These are phyloP conservation scores for Petrocephalus microphthalmus DNA, from an alignment of 2,113 vertebrate genomes.

Conservation along the genomic window DNA sequence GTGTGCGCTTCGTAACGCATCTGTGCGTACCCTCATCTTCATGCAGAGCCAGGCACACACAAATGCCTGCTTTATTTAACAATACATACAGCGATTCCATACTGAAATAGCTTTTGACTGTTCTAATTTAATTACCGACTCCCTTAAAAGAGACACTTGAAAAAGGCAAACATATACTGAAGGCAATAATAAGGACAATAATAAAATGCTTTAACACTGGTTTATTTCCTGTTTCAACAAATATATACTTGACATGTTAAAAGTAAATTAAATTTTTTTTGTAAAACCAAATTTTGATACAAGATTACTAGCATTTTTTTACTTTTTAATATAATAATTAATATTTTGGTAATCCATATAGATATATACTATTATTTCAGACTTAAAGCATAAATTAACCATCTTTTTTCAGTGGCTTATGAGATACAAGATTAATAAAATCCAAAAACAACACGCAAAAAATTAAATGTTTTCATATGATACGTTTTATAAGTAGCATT, in stretches of 20 bases:
- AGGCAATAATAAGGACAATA: not conserved
- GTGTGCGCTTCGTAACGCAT: not conserved
- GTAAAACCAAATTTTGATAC: not conserved
- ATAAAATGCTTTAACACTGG: not conserved
- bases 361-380: not conserved
- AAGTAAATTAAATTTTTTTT: not conserved
- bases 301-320: not conserved
- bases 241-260: not conserved
- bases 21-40: not conserved
- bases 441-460: not conserved
- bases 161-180: not conserved
- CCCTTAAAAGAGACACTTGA: not conserved
- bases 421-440: not conserved
- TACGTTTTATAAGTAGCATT: not conserved
- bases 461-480: not conserved
- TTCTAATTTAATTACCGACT: not conserved
- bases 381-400: not conserved
- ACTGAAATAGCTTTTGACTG: not conserved
- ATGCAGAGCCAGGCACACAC: not conserved
- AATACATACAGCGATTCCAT: not conserved
- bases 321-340: not conserved
- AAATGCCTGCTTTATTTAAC: not conserved
- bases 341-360: not conserved
- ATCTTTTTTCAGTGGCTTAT: not conserved
- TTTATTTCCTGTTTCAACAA: not conserved